Percentiles rank a stretch among this genome's conserved stretches.
These are phyloP conservation scores for Rhabdornis inornatus DNA, from an alignment of 2,113 vertebrate species.

Conservation along the genomic window DNA sequence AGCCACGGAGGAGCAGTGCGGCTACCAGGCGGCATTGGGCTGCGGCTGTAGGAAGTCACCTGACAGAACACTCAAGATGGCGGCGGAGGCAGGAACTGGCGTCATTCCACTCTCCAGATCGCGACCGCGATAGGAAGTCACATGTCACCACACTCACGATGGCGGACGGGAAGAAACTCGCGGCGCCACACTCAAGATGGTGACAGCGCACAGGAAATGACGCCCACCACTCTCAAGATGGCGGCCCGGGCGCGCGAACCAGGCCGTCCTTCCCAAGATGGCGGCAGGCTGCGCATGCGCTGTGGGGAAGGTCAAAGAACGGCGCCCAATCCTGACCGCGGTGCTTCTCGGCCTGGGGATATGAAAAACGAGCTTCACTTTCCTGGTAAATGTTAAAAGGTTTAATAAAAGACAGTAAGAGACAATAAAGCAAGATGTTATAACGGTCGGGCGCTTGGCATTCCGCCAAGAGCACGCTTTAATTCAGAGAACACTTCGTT, in stretches of 20 bases:
- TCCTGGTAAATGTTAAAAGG: too few species aligned
- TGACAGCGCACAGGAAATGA: accelerated
- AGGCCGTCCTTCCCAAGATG: accelerated
- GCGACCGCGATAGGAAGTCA: accelerated
- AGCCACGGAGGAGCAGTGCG: neutral
- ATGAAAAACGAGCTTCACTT: too few species aligned
- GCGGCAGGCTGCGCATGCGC: neutral
- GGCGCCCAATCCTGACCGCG: too few species aligned
- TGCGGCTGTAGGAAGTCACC: neutral
- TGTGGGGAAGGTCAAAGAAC: accelerated
- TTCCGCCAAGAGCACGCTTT: too few species aligned
- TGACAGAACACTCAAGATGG: neutral
- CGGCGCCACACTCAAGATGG: neutral
- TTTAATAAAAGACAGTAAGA: too few species aligned
- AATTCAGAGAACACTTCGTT: too few species aligned
- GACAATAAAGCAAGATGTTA: too few species aligned
- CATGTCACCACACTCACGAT: accelerated
- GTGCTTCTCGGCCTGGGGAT: neutral
- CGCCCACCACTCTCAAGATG: accelerated
- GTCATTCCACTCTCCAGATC: neutral
- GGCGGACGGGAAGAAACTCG: accelerated
- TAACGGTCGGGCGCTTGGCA: too few species aligned
- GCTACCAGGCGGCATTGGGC: accelerated
- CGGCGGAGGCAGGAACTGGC: neutral
- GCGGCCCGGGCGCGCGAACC: accelerated